phyloP scores from a whole-genome alignment of 2,797 vertebrate genomes.

The Paguma larvata region DNA sequence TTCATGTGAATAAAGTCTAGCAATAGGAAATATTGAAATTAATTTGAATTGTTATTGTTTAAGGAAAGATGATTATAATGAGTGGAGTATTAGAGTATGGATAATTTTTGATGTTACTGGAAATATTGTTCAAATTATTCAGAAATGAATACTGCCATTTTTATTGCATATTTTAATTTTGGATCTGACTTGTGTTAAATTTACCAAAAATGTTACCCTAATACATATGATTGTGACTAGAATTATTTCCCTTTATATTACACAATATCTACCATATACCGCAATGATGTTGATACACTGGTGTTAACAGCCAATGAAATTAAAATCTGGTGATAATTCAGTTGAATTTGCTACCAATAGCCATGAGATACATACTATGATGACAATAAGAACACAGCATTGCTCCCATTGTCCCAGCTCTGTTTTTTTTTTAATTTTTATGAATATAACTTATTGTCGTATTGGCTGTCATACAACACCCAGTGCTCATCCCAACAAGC shows the following conservation, averaged over 20 bases:
- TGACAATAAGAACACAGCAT: background rate
- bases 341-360: background rate
- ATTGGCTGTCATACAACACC: too few relatives aligned
- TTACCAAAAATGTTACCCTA: background rate
- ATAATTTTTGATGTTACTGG: background rate
- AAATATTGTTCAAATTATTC: background rate
- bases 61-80: background rate
- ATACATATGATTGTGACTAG: background rate
- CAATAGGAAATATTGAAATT: background rate
- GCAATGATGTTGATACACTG: background rate
- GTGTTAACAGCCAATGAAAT: background rate
- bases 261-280: background rate
- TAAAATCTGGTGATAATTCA: background rate
- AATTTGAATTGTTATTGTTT: background rate
- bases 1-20: background rate
- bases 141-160: background rate
- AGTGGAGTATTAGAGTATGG: background rate
- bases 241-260: background rate
- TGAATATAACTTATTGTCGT: too few relatives aligned
- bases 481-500: too few relatives aligned
- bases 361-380: background rate
- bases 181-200: background rate
- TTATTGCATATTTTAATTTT: background rate
- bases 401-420: background rate
- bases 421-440: too few relatives aligned